These are phyloP conservation scores for Macropis europaea DNA, from an alignment of 2,888 invertebrate species.

Conservation along the genomic window DNA sequence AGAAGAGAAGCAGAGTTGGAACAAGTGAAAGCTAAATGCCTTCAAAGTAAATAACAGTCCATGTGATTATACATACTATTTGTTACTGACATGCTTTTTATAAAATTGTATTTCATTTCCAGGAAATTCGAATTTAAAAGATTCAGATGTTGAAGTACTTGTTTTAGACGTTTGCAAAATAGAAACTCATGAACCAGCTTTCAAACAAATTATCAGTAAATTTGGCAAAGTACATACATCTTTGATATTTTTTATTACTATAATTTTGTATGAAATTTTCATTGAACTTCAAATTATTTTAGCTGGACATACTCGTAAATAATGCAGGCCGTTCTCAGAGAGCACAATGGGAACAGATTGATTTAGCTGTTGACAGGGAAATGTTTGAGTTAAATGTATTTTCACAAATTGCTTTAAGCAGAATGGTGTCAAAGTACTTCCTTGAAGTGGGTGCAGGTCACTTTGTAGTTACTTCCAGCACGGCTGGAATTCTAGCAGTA, in stretches of 20 bases:
- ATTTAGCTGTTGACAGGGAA: constrained; percentile 86
- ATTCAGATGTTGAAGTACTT: constrained; percentile 85
- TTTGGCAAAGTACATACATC: constrained; percentile 82
- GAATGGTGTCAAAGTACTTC: constrained; percentile 86
- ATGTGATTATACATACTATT: neutral
- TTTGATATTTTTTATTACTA: neutral
- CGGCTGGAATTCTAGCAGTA: constrained; percentile 85
- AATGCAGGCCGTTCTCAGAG: constrained; percentile 92
- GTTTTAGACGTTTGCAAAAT: constrained; percentile 85
- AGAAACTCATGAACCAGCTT: constrained; percentile 83
- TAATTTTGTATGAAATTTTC: neutral
- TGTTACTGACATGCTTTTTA: neutral
- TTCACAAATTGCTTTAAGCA: constrained; percentile 85
- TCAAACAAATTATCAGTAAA: constrained; percentile 84
- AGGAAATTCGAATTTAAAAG: constrained; percentile 75
- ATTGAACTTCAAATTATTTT: constrained; percentile 28
- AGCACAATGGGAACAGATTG: constrained; percentile 85
- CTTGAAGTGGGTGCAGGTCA: constrained; percentile 82
- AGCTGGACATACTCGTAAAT: constrained; percentile 88
- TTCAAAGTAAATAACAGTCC: constrained; percentile 73
- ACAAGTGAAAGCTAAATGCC: constrained; percentile 84
- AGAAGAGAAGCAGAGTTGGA: constrained; percentile 84
- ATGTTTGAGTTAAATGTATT: constrained; percentile 91
- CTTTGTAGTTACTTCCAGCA: constrained; percentile 87
- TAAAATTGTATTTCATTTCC: constrained; percentile 1